Base-by-base conservation (phyloP, 2,113 vertebrate genomes). In the Microcebus murinus region DNA sequence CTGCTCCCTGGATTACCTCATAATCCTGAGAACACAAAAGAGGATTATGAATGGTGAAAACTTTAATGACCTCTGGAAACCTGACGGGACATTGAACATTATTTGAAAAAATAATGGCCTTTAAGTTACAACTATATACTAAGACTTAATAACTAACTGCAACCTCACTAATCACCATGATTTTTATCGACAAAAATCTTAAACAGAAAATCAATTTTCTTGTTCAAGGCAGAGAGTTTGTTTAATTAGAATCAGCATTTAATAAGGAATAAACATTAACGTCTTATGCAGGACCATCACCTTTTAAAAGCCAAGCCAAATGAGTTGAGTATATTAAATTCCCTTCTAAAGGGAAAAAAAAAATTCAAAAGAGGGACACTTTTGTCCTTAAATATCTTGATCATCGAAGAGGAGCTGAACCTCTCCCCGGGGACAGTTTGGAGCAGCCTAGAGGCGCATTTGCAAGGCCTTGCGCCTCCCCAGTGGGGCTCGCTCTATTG, bases 121-220 rank as follows among this genome's bases (percentile, higher is more conserved):
- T 95, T 94, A 95, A 95, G 67, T 96, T 95, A 25, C 21, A 96
- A 71, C 8, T 95, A 36, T 90, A 84, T 55, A 86, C 90, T 98
- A 57, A 50, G 85, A 97, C 81, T 85, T 95, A 96, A 91, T 97
- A 97, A 90, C 95, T 98, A 97, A 97, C 36, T 88, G 57, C 48
- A 80, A 95, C 92, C 90, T 98, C 87, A 96, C 95, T 81, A 94
- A 79, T 95, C 82, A 96, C 77, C 93, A 97, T n/a, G 48, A 96
- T 96, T 98, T 98, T 96, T 97, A 98, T 97, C 36, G 63, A 95
- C n/a, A 95, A 71, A 94, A 94, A 94, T 97, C 88, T 96, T 90
- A 97, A 97, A 97, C 42, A 96, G 77, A 97, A 98, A 98, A 98
- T 98, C 89, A 92, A 73, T 98, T 97, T 96, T 50, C 71, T 96